Percentiles rank a stretch among this genome's conserved stretches.
Conservation (phyloP, 2,797 vertebrate species). For the Chelonia mydas region DNA sequence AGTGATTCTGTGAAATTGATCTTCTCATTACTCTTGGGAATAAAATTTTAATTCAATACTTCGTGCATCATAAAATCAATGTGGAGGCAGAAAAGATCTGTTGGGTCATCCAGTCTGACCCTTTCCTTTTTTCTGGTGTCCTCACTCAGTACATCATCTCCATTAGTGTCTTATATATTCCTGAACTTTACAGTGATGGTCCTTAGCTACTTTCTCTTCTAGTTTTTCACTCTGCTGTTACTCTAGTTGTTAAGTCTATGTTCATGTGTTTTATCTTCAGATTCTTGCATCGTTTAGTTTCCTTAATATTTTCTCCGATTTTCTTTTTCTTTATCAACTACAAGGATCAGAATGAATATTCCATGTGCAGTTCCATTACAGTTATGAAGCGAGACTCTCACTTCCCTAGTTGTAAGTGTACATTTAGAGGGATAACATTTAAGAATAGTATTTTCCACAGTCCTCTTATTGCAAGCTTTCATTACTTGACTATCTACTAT, state of each 20-base stretch:
- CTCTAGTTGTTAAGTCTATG: too few species aligned
- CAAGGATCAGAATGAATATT: fast-evolving
- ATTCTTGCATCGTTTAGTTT: neutral
- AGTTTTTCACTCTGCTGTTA: neutral
- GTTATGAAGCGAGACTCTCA: fast-evolving
- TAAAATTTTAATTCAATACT: neutral
- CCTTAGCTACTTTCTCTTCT: neutral
- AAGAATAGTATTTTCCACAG: neutral
- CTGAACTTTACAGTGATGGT: neutral
- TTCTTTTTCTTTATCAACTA: neutral
- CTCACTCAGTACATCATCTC: neutral
- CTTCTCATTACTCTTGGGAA: neutral
- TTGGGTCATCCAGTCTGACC: neutral
- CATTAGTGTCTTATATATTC: neutral
- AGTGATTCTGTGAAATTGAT: neutral
- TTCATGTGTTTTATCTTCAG: neutral
- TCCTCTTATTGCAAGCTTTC: neutral
- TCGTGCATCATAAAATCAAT: neutral
- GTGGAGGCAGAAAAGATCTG: neutral
- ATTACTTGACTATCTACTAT: neutral
- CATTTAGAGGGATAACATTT: too few species aligned
- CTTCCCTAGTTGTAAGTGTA: neutral
- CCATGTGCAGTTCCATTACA: fast-evolving
- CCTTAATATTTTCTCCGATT: neutral
- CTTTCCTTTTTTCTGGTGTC: neutral